Base-by-base conservation (phyloP, 2,888 invertebrate genomes). In the Pseudeuparius sepicola region DNA sequence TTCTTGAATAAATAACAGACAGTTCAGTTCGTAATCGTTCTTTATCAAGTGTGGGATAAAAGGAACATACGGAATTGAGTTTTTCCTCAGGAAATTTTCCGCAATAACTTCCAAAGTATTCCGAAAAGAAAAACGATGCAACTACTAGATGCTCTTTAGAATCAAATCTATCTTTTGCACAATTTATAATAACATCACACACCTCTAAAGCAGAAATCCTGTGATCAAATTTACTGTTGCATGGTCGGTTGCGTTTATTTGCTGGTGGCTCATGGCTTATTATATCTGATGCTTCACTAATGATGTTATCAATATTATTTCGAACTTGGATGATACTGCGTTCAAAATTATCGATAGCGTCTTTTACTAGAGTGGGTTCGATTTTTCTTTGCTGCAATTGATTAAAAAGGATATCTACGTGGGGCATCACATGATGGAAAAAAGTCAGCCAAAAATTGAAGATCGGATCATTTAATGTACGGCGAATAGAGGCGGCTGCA, bases 101-200 rank as follows among this genome's bases (percentile, higher is more conserved):
- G 11, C 29, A 18, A 26, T 42, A 44, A 13, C 34, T 25, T 12
- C 31, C 18, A 41, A 47, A 49, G 11, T 45, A 30, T 25, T 42
- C 39, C n/a, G 44, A 31, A 23, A 30, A 23, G 15, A 54, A 48
- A 28, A 55, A 35, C 20, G 43, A 39, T 20, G 46, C 39, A 4
- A 47, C 49, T 40, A 39, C 24, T 16, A 52, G 39, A 41, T 55
- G 51, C 14, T 42, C 43, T 14, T 36, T 47, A 36, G 47, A 53
- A 30, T 26, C 11, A 40, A 53, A 53, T 18, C 49, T 40, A 31
- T 47, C 46, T 38, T 44, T 42, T 20, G 43, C 39, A 28, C 46
- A 45, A 12, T 31, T 34, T 10, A 48, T 38, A 31, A 54, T 52
- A 17, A 40, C 29, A 42, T 52, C 49, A 41, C 50, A 53, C 9